Conservation (phyloP, 2,797 vertebrate genomes). For the Mus minutoides region DNA sequence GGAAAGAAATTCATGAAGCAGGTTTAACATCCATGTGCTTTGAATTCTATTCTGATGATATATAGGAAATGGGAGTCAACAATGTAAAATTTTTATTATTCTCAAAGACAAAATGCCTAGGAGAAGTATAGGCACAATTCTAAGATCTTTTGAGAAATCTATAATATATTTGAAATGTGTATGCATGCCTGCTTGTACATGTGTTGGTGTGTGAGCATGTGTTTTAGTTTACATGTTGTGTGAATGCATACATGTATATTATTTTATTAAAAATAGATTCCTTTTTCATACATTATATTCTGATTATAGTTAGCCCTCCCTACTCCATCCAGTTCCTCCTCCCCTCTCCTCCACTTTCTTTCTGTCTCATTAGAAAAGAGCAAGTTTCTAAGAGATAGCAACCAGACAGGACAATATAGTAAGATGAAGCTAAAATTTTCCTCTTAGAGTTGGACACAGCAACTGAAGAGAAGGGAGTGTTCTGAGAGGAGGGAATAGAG, state of each 20-base stretch:
- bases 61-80: not conserved
- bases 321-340: not conserved
- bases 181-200: not conserved
- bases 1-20: slow-evolving; percentile 35
- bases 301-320: not conserved
- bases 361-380: not conserved
- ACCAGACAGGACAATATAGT: not conserved
- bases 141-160: not conserved
- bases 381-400: too few relatives aligned
- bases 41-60: not conserved
- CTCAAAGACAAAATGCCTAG: slow-evolving; percentile 2
- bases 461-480: not conserved
- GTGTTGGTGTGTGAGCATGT: not conserved
- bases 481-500: too few relatives aligned
- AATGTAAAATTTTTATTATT: not conserved
- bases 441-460: not conserved
- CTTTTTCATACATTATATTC: not conserved
- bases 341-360: too few relatives aligned
- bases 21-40: slow-evolving; percentile 30
- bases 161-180: not conserved
- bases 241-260: too few relatives aligned
- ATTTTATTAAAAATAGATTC: not conserved
- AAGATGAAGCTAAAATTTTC: not conserved
- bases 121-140: not conserved
- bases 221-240: not conserved